Conservation (phyloP, 2,888 invertebrate genomes). For the Meta bourneti region DNA sequence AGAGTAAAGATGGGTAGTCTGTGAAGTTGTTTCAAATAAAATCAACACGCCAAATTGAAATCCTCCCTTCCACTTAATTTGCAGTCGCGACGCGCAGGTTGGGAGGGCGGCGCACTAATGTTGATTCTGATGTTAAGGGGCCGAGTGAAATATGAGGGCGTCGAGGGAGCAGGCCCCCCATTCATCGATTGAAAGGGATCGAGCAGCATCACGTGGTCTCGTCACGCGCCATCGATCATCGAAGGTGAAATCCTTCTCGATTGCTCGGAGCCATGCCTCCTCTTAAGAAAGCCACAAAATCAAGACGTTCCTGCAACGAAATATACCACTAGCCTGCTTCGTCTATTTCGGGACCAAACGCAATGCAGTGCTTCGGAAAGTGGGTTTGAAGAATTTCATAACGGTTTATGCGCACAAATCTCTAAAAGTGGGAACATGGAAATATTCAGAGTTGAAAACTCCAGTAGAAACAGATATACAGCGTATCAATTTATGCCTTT, state of each 20-base stretch:
- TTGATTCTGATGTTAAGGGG: not conserved
- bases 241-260: slow-evolving; percentile 20
- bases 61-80: not conserved
- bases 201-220: slow-evolving; percentile 32
- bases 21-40: not conserved
- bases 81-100: not conserved
- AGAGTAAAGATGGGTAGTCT: not conserved
- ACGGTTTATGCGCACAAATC: too few relatives aligned
- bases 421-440: too few relatives aligned
- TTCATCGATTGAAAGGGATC: slow-evolving; percentile 50
- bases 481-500: too few relatives aligned
- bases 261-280: not conserved
- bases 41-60: slow-evolving; percentile 3
- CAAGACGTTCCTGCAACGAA: too few relatives aligned
- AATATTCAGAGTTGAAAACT: too few relatives aligned
- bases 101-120: slow-evolving; percentile 2
- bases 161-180: not conserved
- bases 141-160: slow-evolving; percentile 9
- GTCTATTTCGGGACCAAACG: too few relatives aligned
- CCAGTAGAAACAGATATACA: too few relatives aligned
- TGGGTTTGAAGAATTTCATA: not conserved
- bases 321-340: too few relatives aligned
- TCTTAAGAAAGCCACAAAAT: too few relatives aligned
- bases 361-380: not conserved
- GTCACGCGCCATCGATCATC: slow-evolving; percentile 50